These are phyloP conservation scores for Nipponacmea schrenckii DNA, from an alignment of 2,888 invertebrate genomes.

Conservation along the genomic window DNA sequence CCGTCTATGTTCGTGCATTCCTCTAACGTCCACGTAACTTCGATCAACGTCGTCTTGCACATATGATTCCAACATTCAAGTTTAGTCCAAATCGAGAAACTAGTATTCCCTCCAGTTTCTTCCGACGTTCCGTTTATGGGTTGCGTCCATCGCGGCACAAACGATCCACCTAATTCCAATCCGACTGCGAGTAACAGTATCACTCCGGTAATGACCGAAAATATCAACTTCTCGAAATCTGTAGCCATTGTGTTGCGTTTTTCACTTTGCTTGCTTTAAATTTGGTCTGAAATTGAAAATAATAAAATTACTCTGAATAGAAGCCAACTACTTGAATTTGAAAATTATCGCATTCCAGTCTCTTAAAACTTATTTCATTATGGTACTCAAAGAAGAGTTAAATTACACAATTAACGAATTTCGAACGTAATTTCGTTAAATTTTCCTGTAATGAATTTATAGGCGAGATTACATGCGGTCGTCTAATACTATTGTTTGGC, in stretches of 20 bases:
- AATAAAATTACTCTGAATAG: too few species aligned
- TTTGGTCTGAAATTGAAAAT: too few species aligned
- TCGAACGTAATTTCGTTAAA: too few species aligned
- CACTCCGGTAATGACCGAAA: slow-evolving; percentile 24
- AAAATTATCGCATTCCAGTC: too few species aligned
- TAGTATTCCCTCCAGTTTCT: slow-evolving; percentile 24
- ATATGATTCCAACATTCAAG: slow-evolving; percentile 34
- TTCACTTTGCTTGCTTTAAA: neutral
- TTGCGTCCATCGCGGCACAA: slow-evolving; percentile 33
- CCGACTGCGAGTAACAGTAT: slow-evolving; percentile 23
- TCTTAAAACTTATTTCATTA: too few species aligned
- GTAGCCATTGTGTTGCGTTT: slow-evolving; percentile 10
- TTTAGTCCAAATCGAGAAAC: slow-evolving; percentile 34
- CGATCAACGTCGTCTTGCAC: slow-evolving; percentile 29
- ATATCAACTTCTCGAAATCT: slow-evolving; percentile 27
- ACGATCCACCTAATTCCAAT: slow-evolving; percentile 31
- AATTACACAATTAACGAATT: too few species aligned
- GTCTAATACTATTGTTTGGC: too few species aligned
- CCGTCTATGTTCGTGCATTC: slow-evolving; percentile 19
- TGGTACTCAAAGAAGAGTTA: too few species aligned
- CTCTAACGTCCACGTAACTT: slow-evolving; percentile 22
- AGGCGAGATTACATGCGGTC: too few species aligned
- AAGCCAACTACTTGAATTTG: too few species aligned
- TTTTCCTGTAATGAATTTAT: too few species aligned
- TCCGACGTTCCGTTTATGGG: slow-evolving; percentile 23